Percentiles rank a stretch among this genome's conserved stretches.
phyloP scores from a whole-genome alignment of 1,140 invertebrate species.

The Leucophenga varia region DNA sequence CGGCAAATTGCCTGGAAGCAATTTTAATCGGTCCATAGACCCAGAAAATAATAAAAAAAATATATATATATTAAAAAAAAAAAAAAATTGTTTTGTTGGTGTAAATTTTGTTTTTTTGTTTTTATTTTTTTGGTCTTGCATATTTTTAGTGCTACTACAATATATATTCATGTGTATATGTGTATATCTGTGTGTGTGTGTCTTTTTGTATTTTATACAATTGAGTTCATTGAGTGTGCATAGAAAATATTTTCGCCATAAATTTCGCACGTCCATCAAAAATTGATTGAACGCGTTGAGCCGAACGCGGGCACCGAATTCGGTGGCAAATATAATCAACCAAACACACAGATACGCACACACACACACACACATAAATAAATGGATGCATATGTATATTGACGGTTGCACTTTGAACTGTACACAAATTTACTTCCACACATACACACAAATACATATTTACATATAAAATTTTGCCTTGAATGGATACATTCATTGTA shows the following conservation, averaged over 20 bases:
- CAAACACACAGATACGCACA: conserved; percentile 5
- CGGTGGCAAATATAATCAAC: no score
- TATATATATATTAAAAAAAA: conserved; percentile 39
- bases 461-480: no score
- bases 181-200: conserved; percentile 12
- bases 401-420: no score
- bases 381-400: conserved; percentile 1
- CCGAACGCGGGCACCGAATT: conserved; percentile 21
- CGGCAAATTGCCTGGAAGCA: conserved; percentile 52
- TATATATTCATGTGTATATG: conserved; percentile 6
- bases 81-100: no score
- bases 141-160: no score
- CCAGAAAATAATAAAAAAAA: no score
- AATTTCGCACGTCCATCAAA: conserved; percentile 53
- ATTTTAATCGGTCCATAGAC: conserved; percentile 45
- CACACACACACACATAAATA: conserved; percentile 3
- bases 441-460: no score
- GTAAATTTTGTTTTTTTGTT: no score
- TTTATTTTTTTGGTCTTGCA: no score
- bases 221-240: conserved; percentile 40
- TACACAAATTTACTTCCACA: no score
- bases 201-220: conserved; percentile 16
- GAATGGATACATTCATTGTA: no score
- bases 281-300: conserved; percentile 42
- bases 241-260: conserved; percentile 52